Conservation (phyloP, 2,113 vertebrate species). For the Rhinichthys klamathensis region DNA sequence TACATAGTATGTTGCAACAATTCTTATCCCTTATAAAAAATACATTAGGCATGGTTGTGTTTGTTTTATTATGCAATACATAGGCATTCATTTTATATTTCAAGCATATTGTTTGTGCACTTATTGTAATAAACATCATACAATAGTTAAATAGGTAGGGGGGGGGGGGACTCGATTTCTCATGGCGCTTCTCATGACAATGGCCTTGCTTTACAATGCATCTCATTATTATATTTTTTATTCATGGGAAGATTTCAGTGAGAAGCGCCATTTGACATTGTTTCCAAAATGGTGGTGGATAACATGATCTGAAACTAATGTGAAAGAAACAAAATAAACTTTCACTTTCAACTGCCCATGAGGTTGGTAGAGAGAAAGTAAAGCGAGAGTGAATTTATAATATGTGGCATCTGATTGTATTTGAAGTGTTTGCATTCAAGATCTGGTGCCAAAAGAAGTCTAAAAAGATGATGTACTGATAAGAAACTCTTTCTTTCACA, state of each 20-base stretch:
- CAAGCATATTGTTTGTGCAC: too few relatives aligned
- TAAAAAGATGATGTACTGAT: slow-evolving; percentile 23
- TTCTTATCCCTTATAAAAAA: too few relatives aligned
- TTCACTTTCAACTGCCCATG: not conserved
- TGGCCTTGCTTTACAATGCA: too few relatives aligned
- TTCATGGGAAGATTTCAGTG: not conserved
- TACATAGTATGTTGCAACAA: too few relatives aligned
- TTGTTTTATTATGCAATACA: too few relatives aligned
- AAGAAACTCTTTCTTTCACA: slow-evolving; percentile 24
- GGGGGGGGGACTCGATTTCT: too few relatives aligned
- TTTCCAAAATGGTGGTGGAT: not conserved
- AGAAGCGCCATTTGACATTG: not conserved
- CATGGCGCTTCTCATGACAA: too few relatives aligned
- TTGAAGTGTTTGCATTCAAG: slow-evolving; percentile 14
- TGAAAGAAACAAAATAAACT: not conserved
- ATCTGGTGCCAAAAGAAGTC: slow-evolving; percentile 24
- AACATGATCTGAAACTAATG: not conserved
- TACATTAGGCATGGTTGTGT: too few relatives aligned
- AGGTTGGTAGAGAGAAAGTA: not conserved
- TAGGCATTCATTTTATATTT: too few relatives aligned
- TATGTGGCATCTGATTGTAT: slow-evolving; percentile 16
- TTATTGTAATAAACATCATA: too few relatives aligned
- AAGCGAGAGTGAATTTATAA: slow-evolving; percentile 22
- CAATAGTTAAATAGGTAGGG: too few relatives aligned
- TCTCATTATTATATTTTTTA: too few relatives aligned